Evolutionary conservation across 2,888 invertebrate genomes (phyloP), one percentile per base, ranked within the genome.

Genomic region (Empis stercorea): DNA sequence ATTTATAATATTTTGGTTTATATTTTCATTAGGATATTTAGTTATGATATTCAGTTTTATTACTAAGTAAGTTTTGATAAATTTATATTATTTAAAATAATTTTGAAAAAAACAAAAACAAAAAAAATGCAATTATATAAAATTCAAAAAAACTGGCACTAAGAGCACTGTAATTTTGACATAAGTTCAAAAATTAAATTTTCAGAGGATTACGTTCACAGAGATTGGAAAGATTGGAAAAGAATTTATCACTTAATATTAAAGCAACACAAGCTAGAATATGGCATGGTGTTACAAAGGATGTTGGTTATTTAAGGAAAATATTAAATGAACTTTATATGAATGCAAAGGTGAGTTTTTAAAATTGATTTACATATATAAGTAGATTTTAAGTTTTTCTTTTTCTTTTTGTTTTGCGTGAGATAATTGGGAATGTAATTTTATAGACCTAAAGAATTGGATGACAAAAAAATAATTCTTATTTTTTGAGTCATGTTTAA

Each of bases 11-110:
- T 67, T 85, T 23, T 93, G 93, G 93, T 87, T 93, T 46, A 87
- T 91, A 50, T 89, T 91, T 59, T 92, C 93, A 0, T 74, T 93
- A 52, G 92, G 92, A 1, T 93, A 93, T 65, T 77, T 91, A 40
- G 80, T 91, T 20, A 93, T 93, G 92, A 79, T 89, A 41, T 78
- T 89, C 56, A 85, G 86, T 2, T 89, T 88, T 60, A 86, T 91
- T 54, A 82, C 87, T 10, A 65, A 68, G 69, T 69, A 59, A 66
- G 63, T 59, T 49, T 27, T 27, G 5, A 27, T 4, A n/a, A 23
- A 5, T n/a, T n/a, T 36, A 15, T 36, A 36, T 42, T 23, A 37
- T 44, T 32, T n/a, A 43, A 11, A 34, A n/a, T n/a, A n/a, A n/a
- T n/a, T n/a, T n/a, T n/a, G n/a, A n/a, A n/a, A n/a, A n/a, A n/a